Evolutionary conservation across 1,140 invertebrate genomes (phyloP), one percentile per base, ranked within the genome.

Genomic region (Halyomorpha halys): DNA sequence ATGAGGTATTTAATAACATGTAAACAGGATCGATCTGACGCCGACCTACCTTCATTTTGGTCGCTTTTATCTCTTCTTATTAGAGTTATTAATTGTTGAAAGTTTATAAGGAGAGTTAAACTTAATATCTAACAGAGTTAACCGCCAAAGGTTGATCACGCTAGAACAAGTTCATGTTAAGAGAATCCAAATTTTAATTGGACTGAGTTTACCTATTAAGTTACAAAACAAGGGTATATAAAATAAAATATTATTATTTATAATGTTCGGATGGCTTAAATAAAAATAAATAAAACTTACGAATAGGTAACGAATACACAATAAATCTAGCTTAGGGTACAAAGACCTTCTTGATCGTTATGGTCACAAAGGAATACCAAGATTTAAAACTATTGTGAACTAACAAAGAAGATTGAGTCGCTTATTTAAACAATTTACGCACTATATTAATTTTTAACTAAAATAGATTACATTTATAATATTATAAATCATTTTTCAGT

Each of bases 211-310:
- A 18, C 14, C 18, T 56, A 15, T 25, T 56, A 56, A 3, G 6
- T 25, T 56, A 56, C 15, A 23, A 56, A 25, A 56, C 18, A 56
- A 56, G 18, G 19, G 15, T 23, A 56, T 56, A 25, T 23, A 21
- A 23, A 27, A 56, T 23, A 25, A 25, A 23, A 56, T 23, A 56
- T 23, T 3, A 25, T 4, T 25, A 56, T 23, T 8, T n/a, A 44
- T 19, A 21, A 39, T 44, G n/a, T 30, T n/a, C 30, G 59, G 59
- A 60, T 60, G 25, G 39, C n/a, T 34, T 19, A 60, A 60, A 60
- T 60, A 60, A 60, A 60, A 60, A 18, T 60, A 44, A 44, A 44
- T 60, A 44, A 39, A 44, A 60, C 59, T 60, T 60, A 60, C 59
- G 59, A 44, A 60, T 39, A 21, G 44, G 34, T 39, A 39, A 60